A percentile compares a stretch with the other conserved stretches of the same genome.
phyloP scores from a whole-genome alignment of 2,888 invertebrate species.

The Hirudinaria manillensis region DNA sequence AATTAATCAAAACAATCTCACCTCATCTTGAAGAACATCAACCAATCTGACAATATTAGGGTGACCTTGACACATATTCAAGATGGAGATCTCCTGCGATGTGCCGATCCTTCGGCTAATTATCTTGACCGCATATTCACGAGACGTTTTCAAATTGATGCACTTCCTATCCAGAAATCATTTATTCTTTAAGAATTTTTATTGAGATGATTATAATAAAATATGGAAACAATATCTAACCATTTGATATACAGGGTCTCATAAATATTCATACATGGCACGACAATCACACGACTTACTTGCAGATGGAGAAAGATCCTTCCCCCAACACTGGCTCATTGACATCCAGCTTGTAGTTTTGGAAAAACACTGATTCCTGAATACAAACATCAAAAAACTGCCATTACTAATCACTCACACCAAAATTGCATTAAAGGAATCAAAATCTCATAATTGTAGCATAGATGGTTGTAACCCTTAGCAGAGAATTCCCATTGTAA shows the following conservation, averaged over 20 bases:
- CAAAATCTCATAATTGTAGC: too few species aligned
- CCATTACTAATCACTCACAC: too few species aligned
- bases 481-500: too few species aligned
- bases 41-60: conserved; percentile 76
- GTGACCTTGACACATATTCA: conserved; percentile 80
- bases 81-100: conserved; percentile 69
- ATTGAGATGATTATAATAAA: conserved; percentile 13
- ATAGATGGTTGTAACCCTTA: too few species aligned
- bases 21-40: conserved; percentile 76
- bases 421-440: too few species aligned
- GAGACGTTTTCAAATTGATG: conserved; percentile 66
- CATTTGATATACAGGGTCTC: not conserved
- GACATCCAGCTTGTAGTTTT: conserved; percentile 71
- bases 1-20: conserved; percentile 50
- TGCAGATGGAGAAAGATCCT: conserved; percentile 80
- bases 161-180: conserved; percentile 61
- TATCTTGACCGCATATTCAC: conserved; percentile 82
- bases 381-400: conserved; percentile 39
- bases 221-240: not conserved
- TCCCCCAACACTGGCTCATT: conserved; percentile 69
- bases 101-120: conserved; percentile 65
- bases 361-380: conserved; percentile 78
- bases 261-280: conserved; percentile 8
- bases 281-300: conserved; percentile 44
- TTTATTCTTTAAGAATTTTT: not conserved